These are phyloP conservation scores for Hormiphora californensis DNA, from an alignment of 37 sponge, comb jelly and placozoan genomes.

Conservation along the genomic window DNA sequence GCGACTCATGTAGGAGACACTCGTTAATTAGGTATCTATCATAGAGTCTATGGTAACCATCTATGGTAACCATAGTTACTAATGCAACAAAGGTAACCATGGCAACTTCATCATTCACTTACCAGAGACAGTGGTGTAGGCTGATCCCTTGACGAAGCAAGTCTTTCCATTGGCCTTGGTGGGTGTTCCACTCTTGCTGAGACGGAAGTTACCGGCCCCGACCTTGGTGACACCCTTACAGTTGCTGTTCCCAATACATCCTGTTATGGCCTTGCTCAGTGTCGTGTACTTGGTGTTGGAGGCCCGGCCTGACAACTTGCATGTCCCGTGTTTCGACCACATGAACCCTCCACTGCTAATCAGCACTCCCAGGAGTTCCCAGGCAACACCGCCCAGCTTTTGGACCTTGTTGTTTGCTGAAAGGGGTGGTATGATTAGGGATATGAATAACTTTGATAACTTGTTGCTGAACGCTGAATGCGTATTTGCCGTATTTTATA, in stretches of 20 bases:
- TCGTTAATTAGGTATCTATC: no score
- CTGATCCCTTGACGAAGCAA: constrained; percentile 3
- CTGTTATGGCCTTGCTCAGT: constrained; percentile 4
- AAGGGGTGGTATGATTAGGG: no score
- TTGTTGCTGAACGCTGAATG: no score
- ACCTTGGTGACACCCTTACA: constrained; percentile 11
- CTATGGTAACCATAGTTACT: no score
- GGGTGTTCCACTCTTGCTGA: background rate
- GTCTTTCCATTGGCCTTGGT: background rate
- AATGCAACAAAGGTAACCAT: no score
- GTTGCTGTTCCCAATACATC: background rate
- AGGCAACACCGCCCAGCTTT: background rate
- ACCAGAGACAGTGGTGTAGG: background rate
- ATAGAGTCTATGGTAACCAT: no score
- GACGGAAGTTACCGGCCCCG: background rate
- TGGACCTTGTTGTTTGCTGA: background rate
- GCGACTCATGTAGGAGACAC: background rate
- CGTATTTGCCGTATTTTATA: no score
- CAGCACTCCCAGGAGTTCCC: background rate
- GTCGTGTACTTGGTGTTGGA: background rate
- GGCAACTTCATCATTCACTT: background rate
- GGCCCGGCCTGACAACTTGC: background rate
- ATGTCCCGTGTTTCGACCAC: background rate
- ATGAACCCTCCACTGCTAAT: background rate
- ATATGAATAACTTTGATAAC: no score